Evolutionary conservation across 2,888 invertebrate genomes (phyloP).

Genomic region (Pantelozetes paolii): DNA sequence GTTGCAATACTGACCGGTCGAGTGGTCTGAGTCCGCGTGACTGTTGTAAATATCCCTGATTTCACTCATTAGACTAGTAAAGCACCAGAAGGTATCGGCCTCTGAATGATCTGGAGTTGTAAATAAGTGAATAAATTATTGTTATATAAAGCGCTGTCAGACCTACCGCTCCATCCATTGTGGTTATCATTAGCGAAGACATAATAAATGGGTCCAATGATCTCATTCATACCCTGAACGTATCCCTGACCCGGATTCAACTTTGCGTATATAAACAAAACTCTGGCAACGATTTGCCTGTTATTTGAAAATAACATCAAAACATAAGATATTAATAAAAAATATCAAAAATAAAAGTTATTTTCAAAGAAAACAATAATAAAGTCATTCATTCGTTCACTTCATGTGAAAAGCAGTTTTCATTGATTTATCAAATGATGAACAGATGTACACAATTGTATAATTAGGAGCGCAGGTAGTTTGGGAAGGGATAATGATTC

Average conservation of each 20-base stretch:
- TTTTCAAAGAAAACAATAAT: neutral
- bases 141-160: no score
- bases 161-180: constrained; percentile 68
- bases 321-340: neutral
- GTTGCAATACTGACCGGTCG: no score
- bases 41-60: constrained; percentile 96
- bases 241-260: constrained; percentile 91
- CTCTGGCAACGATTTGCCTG: constrained; percentile 90
- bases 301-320: constrained; percentile 10
- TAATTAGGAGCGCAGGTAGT: no score
- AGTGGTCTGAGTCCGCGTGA: constrained; percentile 84
- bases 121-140: neutral
- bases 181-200: constrained; percentile 88
- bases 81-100: constrained; percentile 96
- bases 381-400: no score
- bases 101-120: constrained; percentile 73
- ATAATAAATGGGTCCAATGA: constrained; percentile 96
- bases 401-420: no score
- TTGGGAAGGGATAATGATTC: no score
- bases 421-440: no score
- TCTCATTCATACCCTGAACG: constrained; percentile 95
- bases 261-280: constrained; percentile 95
- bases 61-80: constrained; percentile 96
- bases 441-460: no score
- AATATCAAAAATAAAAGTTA: neutral